phyloP scores from a whole-genome alignment of 1,140 invertebrate genomes.

The Diorhabda sublineata region DNA sequence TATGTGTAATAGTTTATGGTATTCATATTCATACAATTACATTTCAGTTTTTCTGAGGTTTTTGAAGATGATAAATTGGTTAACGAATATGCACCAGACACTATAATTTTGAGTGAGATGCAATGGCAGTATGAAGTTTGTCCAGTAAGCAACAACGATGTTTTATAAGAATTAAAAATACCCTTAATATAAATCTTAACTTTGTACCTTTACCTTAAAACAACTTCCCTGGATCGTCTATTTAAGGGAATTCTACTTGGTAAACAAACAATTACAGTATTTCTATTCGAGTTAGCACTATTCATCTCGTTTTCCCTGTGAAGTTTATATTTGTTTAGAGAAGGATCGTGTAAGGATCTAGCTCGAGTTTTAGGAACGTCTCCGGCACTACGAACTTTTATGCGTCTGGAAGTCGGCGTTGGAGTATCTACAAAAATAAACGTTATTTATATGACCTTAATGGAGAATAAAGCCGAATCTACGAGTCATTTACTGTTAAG shows the following conservation, averaged over 20 bases:
- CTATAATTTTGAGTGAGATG: no score
- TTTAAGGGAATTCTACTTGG: background rate
- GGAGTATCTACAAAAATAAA: background rate
- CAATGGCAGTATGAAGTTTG: no score
- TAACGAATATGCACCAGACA: no score
- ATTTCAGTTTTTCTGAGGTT: no score
- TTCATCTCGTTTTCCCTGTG: slow-evolving; percentile 3
- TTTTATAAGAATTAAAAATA: no score
- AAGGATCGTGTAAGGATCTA: slow-evolving; percentile 4
- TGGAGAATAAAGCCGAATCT: no score
- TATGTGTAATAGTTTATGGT: no score
- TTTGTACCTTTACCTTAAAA: background rate
- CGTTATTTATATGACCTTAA: no score
- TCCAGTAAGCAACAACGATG: no score
- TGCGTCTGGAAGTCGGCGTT: slow-evolving; percentile 9
- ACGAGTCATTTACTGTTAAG: no score
- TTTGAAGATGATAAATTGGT: no score
- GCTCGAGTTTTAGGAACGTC: slow-evolving; percentile 8
- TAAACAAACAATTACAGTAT: background rate
- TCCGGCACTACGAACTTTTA: slow-evolving; percentile 12
- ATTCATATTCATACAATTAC: no score
- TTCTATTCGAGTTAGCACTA: background rate
- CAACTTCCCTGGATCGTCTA: background rate
- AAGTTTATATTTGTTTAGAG: slow-evolving; percentile 9
- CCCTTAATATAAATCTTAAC: background rate